These are phyloP conservation scores for Gymnocephalus cernua DNA, from an alignment of 2,113 vertebrate genomes.

Conservation along the genomic window DNA sequence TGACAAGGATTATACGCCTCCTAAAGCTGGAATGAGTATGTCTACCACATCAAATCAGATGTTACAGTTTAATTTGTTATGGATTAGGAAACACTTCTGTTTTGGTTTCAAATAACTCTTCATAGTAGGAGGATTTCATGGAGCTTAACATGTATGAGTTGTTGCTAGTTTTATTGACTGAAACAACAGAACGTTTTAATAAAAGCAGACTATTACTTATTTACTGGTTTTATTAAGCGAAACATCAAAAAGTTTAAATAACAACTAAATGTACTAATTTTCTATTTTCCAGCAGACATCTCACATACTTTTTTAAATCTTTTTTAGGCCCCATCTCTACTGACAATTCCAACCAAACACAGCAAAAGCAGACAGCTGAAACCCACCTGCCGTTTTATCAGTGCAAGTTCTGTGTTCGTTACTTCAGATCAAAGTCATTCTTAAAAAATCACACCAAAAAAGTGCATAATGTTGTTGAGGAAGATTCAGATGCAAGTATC, in stretches of 20 bases:
- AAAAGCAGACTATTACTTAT: too few relatives aligned
- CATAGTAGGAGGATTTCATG: background rate
- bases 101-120: slow-evolving; percentile 16
- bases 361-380: slow-evolving; percentile 87
- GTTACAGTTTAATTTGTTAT: slow-evolving; percentile 54
- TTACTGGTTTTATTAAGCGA: background rate
- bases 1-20: slow-evolving; percentile 89
- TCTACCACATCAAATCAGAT: slow-evolving; percentile 46
- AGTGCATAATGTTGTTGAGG: slow-evolving; percentile 88
- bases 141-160: background rate
- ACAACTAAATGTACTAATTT: background rate
- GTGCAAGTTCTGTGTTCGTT: slow-evolving; percentile 98
- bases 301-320: slow-evolving; percentile 3
- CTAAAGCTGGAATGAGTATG: slow-evolving; percentile 92
- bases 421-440: slow-evolving; percentile 97
- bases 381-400: slow-evolving; percentile 94
- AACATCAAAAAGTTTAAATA: background rate
- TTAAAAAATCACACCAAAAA: slow-evolving; percentile 96
- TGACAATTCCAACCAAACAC: slow-evolving; percentile 87
- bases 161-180: background rate
- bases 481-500: slow-evolving; percentile 82
- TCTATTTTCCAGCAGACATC: background rate
- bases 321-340: slow-evolving; percentile 89
- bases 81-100: slow-evolving; percentile 36
- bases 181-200: background rate